Evolutionary conservation across 2,113 vertebrate species (phyloP).

Genomic region (Phaethornis superciliosus): DNA sequence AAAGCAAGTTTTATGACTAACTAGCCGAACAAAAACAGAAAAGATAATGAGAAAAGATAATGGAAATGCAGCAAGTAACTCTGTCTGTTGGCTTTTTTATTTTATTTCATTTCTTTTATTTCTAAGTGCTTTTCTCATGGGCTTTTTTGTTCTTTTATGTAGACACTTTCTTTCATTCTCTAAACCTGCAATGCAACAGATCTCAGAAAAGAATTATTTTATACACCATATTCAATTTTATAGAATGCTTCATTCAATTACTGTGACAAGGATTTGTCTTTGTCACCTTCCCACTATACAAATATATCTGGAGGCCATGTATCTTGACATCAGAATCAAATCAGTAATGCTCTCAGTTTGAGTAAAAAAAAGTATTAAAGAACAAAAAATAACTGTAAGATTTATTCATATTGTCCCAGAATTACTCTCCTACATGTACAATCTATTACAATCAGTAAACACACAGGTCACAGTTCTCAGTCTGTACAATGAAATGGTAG

Average conservation of each 20-base stretch:
- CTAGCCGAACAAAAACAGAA: neutral
- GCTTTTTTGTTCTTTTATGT: neutral
- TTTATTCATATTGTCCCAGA: neutral
- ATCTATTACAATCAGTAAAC: neutral
- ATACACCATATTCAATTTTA: neutral
- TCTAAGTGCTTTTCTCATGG: neutral
- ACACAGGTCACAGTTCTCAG: neutral
- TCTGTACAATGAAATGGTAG: neutral
- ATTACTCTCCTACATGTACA: neutral
- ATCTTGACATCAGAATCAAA: neutral
- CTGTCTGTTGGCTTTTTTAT: rapidly evolving
- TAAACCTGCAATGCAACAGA: neutral
- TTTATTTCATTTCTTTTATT: no score
- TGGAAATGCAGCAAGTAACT: neutral
- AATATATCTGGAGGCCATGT: neutral
- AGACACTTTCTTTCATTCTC: neutral
- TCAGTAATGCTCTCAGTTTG: neutral
- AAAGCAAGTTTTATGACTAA: neutral
- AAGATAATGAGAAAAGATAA: neutral
- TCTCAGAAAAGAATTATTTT: neutral
- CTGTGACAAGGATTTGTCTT: neutral
- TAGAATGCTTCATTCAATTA: neutral
- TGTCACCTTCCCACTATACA: neutral
- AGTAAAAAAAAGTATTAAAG: neutral
- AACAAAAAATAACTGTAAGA: neutral